phyloP scores from a whole-genome alignment of 2,797 vertebrate species.

The Tamandua tetradactyla region DNA sequence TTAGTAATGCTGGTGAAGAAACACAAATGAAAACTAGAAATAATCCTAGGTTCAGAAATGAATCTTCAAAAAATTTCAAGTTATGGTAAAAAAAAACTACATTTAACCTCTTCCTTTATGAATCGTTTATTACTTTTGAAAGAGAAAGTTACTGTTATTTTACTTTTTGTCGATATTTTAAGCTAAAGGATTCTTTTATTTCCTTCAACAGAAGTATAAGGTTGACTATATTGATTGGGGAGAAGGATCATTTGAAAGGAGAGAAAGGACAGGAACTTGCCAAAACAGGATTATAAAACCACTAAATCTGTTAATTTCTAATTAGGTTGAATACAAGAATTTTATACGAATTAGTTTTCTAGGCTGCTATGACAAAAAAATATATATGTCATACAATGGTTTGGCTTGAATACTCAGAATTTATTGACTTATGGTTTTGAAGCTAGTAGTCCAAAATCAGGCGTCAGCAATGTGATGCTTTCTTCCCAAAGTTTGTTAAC shows the following conservation, averaged over 20 bases:
- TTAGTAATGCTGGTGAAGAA: constrained; percentile 26
- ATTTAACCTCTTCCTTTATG: background rate
- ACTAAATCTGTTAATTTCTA: constrained; percentile 19
- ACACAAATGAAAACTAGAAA: constrained; percentile 49
- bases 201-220: constrained; percentile 58
- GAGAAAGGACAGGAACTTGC: background rate
- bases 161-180: constrained; percentile 70
- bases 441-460: no score
- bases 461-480: no score
- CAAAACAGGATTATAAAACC: constrained; percentile 48
- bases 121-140: constrained; percentile 63
- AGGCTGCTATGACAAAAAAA: no score
- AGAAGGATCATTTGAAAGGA: constrained; percentile 1
- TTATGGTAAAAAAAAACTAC: background rate
- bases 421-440: no score
- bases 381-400: no score
- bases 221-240: background rate
- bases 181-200: constrained; percentile 68
- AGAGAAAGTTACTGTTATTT: constrained; percentile 71
- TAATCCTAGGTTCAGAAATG: constrained; percentile 15
- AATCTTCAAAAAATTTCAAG: constrained; percentile 43
- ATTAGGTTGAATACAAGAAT: constrained; percentile 19
- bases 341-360: background rate
- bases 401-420: no score
- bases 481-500: no score